These are phyloP conservation scores for Aquatica leii DNA, from an alignment of 2,888 invertebrate genomes.

Conservation along the genomic window DNA sequence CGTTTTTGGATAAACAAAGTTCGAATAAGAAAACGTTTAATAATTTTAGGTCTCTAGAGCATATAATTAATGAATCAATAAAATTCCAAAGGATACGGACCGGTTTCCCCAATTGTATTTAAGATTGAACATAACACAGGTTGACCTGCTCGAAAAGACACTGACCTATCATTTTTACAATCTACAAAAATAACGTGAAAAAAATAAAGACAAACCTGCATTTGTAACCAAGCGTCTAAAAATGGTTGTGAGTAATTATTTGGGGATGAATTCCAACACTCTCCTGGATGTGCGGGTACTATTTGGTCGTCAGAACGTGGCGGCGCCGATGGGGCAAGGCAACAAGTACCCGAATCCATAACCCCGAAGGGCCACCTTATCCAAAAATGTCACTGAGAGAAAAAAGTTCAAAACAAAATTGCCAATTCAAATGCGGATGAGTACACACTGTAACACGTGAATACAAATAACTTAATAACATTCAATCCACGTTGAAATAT, in stretches of 20 bases:
- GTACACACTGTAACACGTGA: constrained; percentile 39
- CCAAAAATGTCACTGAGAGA: constrained; percentile 34
- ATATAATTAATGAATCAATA: constrained; percentile 9
- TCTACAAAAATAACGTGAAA: background rate
- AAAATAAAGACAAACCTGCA: constrained; percentile 53
- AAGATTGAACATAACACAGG: background rate
- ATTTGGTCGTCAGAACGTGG: constrained; percentile 59
- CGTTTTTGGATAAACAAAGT: no score
- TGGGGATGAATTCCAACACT: constrained; percentile 61
- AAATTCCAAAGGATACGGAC: constrained; percentile 10
- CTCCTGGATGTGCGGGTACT: constrained; percentile 57
- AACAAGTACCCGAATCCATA: constrained; percentile 60
- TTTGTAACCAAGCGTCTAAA: constrained; percentile 60
- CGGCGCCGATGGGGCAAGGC: constrained; percentile 57
- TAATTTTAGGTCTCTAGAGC: constrained; percentile 13
- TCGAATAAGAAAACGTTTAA: background rate
- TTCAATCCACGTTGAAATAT: constrained; percentile 48
- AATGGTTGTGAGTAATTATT: constrained; percentile 53
- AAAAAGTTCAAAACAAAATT: constrained; percentile 28
- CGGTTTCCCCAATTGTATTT: constrained; percentile 10
- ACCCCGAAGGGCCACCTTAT: constrained; percentile 48
- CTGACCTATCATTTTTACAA: constrained; percentile 5
- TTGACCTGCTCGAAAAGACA: constrained; percentile 1
- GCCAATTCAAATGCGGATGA: constrained; percentile 40
- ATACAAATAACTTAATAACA: constrained; percentile 51